A percentile compares a stretch with the other conserved stretches of the same genome.
phyloP scores from a whole-genome alignment of 2,113 vertebrate genomes.

The Melanotaenia duboulayi region DNA sequence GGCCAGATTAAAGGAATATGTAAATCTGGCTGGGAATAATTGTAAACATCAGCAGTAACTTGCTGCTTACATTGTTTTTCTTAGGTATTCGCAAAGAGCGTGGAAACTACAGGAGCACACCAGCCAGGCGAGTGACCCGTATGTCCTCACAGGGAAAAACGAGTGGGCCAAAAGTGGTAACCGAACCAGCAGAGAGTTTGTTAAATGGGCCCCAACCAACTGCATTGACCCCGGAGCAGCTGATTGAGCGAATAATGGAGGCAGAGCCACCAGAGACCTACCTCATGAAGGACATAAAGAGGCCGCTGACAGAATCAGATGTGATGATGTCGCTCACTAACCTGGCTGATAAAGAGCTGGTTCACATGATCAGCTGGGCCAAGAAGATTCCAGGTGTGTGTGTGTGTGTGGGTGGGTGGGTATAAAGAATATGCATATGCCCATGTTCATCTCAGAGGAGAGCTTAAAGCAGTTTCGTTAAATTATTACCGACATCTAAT shows the following conservation, averaged over 20 bases:
- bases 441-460: too few relatives aligned
- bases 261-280: constrained; percentile 93
- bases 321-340: constrained; percentile 98
- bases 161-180: constrained; percentile 6
- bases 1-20: background rate
- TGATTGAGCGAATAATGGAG: constrained; percentile 89
- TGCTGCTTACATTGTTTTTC: background rate
- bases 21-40: background rate
- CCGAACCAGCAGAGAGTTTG: constrained; percentile 34
- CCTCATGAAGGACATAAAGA: constrained; percentile 87
- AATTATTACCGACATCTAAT: too few relatives aligned
- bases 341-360: constrained; percentile 95
- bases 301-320: constrained; percentile 91
- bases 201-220: constrained; percentile 70
- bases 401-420: constrained; percentile 47
- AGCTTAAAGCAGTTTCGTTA: too few relatives aligned
- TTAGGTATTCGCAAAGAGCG: constrained; percentile 82
- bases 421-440: too few relatives aligned
- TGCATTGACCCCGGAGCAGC: constrained; percentile 86
- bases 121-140: constrained; percentile 80
- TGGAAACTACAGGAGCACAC: constrained; percentile 57
- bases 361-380: constrained; percentile 98
- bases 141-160: constrained; percentile 75
- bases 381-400: constrained; percentile 93
- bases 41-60: background rate